Evolutionary conservation across 30 jellyfish, hydroid and myxozoan species (phyloP).

Genomic region (Hydractinia symbiolongicarpus): DNA sequence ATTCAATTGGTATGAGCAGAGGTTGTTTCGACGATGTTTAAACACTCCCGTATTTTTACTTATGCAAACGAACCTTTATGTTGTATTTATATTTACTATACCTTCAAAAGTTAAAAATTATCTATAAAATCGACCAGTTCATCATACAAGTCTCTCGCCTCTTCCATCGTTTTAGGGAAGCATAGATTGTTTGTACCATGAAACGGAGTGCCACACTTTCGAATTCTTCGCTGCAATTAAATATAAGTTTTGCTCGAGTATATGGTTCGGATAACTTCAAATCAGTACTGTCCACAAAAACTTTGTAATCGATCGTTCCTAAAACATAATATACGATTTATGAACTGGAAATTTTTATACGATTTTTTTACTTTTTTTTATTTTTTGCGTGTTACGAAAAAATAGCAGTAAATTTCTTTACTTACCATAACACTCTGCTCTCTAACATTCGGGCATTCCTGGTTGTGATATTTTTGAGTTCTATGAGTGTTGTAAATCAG

Average conservation of each 20-base stretch:
- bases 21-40: conserved; percentile 32
- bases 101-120: neutral
- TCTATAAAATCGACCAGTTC: neutral
- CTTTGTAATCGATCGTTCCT: neutral
- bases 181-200: neutral
- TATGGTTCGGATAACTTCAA: neutral
- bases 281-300: neutral
- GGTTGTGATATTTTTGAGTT: neutral
- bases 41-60: neutral
- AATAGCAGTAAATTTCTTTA: neutral
- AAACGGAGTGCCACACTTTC: neutral
- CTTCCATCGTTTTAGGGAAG: conserved; percentile 5
- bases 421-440: conserved; percentile 10
- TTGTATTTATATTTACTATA: neutral
- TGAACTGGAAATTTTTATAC: too few species aligned
- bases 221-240: conserved; percentile 10
- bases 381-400: neutral
- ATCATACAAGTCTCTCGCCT: conserved; percentile 2
- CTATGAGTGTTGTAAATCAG: conserved; percentile 16
- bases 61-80: neutral
- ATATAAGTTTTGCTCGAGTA: conserved; percentile 3
- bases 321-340: neutral
- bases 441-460: conserved; percentile 1
- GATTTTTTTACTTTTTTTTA: too few species aligned
- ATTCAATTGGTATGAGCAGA: conserved; percentile 20